Base-by-base conservation (phyloP, 2,888 invertebrate species). In the Silvanus unidentatus region DNA sequence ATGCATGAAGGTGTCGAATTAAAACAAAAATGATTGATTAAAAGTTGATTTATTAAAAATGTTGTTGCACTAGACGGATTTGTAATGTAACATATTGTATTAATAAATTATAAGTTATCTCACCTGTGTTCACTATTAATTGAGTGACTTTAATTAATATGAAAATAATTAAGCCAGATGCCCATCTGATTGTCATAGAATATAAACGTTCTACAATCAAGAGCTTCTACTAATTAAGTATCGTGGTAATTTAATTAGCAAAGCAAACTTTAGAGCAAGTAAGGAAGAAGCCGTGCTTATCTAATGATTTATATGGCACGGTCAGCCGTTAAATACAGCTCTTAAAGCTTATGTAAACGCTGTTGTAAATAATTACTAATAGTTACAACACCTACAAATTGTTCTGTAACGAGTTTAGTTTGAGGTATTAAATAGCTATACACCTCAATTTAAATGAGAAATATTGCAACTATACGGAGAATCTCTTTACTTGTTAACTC, bases 191-290 rank as follows among this genome's bases (percentile, higher is more conserved):
- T 32, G 32, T 32, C 32, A 32, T 32, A 22, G 48, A 48, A 47
- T 44, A 41, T 45, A 54, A 57, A 57, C 52, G 57, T 52, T 56
- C 45, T 48, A 53, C 49, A 52, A 55, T 54, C 54, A 52, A 55
- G 56, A 45, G 53, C 55, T 12, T 32, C 11, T 53, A 53, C 58
- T 64, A 64, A 65, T 64, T 64, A 65, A 62, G 60, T 62, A 61
- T 58, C 58, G 57, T 56, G 53, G 58, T 58, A 63, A 67, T 66
- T 65, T 62, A 65, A 67, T 67, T 65, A 65, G 60, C 62, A 57
- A 50, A 55, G 56, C 49, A 58, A 63, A 63, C 57, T 63, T 63
- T 55, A 47, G 49, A 52, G 50, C 58, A 49, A 54, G 53, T 54
- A 54, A 56, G 57, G 54, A 56, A 58, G 55, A 46, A 50, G 53